Evolutionary conservation across 2,113 vertebrate species (phyloP).

Genomic region (Hucho hucho): DNA sequence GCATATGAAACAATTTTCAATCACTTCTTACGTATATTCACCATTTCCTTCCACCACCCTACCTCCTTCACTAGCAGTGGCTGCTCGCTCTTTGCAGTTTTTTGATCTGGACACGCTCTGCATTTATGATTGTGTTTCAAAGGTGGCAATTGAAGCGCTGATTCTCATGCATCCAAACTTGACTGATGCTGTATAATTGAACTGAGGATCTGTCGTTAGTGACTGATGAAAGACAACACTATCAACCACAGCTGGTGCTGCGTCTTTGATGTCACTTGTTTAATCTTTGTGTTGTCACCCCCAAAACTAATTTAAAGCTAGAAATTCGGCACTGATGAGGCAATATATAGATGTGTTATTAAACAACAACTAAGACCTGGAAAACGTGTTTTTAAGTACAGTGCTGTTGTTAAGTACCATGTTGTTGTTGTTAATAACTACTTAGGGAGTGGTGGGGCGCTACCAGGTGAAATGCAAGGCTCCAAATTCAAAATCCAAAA

Average conservation of each 20-base stretch:
- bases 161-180: slow-evolving; percentile 43
- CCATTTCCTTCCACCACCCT: slow-evolving; percentile 15
- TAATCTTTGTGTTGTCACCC: slow-evolving; percentile 46
- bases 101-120: slow-evolving; percentile 47
- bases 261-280: slow-evolving; percentile 64
- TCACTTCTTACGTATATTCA: slow-evolving; percentile 15
- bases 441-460: no score
- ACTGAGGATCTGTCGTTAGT: slow-evolving; percentile 54
- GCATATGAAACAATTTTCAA: slow-evolving; percentile 29
- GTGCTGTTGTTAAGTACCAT: background rate
- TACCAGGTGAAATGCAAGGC: no score
- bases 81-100: slow-evolving; percentile 47
- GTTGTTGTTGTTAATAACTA: no score
- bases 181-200: slow-evolving; percentile 64
- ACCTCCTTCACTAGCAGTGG: background rate
- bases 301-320: slow-evolving; percentile 50
- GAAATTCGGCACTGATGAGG: slow-evolving; percentile 33
- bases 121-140: slow-evolving; percentile 62
- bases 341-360: slow-evolving; percentile 20
- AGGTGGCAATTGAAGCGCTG: slow-evolving; percentile 58
- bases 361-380: slow-evolving; percentile 19
- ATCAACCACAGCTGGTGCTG: slow-evolving; percentile 54
- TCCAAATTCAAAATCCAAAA: no score
- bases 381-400: background rate
- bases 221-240: slow-evolving; percentile 59